Evolutionary conservation across 2,888 invertebrate species (phyloP).

Genomic region (Atrina japonica): DNA sequence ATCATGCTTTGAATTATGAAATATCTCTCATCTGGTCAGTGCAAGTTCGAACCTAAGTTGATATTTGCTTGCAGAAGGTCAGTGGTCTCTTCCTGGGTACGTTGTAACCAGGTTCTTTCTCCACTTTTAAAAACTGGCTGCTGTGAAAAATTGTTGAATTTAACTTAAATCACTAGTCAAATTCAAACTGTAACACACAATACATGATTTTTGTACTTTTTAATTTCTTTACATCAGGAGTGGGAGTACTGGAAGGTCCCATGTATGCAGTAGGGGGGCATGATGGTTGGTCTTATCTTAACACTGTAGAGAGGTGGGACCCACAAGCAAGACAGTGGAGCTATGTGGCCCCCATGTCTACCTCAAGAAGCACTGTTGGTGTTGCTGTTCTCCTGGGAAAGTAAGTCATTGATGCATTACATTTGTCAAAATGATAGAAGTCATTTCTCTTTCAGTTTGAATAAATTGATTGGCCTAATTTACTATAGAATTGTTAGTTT

Average conservation of each 20-base stretch:
- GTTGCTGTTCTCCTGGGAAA: slow-evolving; percentile 91
- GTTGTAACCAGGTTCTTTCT: too few relatives aligned
- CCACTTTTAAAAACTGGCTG: too few relatives aligned
- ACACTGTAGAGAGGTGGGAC: slow-evolving; percentile 96
- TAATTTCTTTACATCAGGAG: slow-evolving; percentile 61
- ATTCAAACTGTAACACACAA: too few relatives aligned
- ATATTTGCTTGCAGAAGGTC: too few relatives aligned
- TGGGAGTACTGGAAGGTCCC: slow-evolving; percentile 88
- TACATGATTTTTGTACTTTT: too few relatives aligned
- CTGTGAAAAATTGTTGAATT: too few relatives aligned
- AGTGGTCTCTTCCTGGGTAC: too few relatives aligned
- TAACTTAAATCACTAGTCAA: too few relatives aligned
- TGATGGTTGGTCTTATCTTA: slow-evolving; percentile 97
- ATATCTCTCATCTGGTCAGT: too few relatives aligned
- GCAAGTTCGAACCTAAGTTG: too few relatives aligned
- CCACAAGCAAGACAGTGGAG: slow-evolving; percentile 93
- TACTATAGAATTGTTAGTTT: too few relatives aligned
- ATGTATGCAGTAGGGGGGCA: slow-evolving; percentile 97
- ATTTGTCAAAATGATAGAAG: background rate
- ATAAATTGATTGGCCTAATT: background rate
- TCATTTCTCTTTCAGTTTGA: background rate
- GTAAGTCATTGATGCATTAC: slow-evolving; percentile 76
- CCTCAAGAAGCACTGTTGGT: slow-evolving; percentile 93
- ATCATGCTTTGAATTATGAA: too few relatives aligned
- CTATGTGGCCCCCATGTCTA: slow-evolving; percentile 93